phyloP scores from a whole-genome alignment of 2,113 vertebrate species.

The Cottus gobio region DNA sequence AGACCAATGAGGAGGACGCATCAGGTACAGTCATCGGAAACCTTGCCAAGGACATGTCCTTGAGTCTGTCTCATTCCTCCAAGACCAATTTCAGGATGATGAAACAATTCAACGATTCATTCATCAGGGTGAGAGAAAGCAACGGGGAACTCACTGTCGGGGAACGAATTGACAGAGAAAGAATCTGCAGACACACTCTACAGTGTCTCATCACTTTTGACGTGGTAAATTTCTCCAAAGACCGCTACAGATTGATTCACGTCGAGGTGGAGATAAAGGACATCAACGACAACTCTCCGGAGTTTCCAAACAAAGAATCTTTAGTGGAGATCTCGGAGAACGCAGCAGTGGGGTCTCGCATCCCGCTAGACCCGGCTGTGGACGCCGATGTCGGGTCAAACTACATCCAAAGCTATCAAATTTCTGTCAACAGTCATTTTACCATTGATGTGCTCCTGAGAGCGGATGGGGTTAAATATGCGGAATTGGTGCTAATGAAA shows the following conservation, averaged over 20 bases:
- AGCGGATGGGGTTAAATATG: constrained; percentile 93
- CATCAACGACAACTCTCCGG: constrained; percentile 94
- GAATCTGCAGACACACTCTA: constrained; percentile 87
- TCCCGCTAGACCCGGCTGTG: constrained; percentile 90
- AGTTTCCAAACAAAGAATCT: constrained; percentile 88
- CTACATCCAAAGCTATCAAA: constrained; percentile 92
- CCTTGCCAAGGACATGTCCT: constrained; percentile 92
- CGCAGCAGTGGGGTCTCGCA: constrained; percentile 88
- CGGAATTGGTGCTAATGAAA: constrained; percentile 93
- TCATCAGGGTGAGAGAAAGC: constrained; percentile 91
- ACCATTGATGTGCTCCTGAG: constrained; percentile 91
- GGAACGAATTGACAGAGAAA: constrained; percentile 92
- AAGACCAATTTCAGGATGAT: constrained; percentile 93
- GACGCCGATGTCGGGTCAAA: constrained; percentile 94
- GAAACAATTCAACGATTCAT: constrained; percentile 94
- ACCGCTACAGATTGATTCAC: constrained; percentile 93
- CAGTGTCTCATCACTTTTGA: constrained; percentile 94
- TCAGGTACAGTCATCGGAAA: constrained; percentile 94
- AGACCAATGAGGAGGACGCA: constrained; percentile 91
- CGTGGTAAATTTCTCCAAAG: constrained; percentile 93
- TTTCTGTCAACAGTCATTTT: constrained; percentile 93
- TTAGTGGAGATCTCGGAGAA: constrained; percentile 92
- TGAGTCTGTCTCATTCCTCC: constrained; percentile 85
- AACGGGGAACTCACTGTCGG: constrained; percentile 93
- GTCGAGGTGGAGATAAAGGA: constrained; percentile 96